A percentile compares a stretch with the other conserved stretches of the same genome.
These are phyloP conservation scores for Tenthredo mesomela DNA, from an alignment of 2,888 invertebrate species.

Conservation along the genomic window DNA sequence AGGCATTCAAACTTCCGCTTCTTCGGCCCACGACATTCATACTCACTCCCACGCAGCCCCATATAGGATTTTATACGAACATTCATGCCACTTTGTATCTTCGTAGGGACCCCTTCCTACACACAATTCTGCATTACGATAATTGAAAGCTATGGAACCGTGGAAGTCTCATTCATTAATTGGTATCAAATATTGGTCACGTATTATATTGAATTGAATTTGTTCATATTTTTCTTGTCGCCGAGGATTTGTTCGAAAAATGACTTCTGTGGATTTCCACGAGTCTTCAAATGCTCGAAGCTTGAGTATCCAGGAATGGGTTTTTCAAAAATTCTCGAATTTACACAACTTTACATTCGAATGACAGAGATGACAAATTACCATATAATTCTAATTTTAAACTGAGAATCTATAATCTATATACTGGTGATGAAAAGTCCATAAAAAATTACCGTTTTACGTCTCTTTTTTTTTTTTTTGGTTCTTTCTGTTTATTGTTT, in stretches of 20 bases:
- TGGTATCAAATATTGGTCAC: too few species aligned
- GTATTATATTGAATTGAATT: too few species aligned
- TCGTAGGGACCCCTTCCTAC: not conserved
- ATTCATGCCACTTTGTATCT: not conserved
- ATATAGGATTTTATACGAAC: not conserved
- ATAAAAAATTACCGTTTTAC: too few species aligned
- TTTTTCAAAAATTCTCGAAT: too few species aligned
- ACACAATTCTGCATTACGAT: not conserved
- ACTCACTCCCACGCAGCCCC: not conserved
- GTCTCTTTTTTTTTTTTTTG: not conserved
- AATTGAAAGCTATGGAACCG: not conserved
- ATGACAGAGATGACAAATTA: too few species aligned
- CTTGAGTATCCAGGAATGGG: too few species aligned
- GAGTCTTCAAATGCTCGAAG: too few species aligned
- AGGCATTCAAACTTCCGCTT: constrained; percentile 15
- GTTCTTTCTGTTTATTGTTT: not conserved
- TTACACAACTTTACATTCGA: too few species aligned
- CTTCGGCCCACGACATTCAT: not conserved
- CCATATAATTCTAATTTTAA: not conserved
- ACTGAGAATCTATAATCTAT: too few species aligned
- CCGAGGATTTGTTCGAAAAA: too few species aligned
- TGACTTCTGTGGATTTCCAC: too few species aligned
- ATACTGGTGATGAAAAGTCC: not conserved
- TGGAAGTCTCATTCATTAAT: not conserved
- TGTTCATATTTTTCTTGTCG: too few species aligned